Conservation (phyloP, 2,888 invertebrate species). For the Koerneria pararmatus region DNA sequence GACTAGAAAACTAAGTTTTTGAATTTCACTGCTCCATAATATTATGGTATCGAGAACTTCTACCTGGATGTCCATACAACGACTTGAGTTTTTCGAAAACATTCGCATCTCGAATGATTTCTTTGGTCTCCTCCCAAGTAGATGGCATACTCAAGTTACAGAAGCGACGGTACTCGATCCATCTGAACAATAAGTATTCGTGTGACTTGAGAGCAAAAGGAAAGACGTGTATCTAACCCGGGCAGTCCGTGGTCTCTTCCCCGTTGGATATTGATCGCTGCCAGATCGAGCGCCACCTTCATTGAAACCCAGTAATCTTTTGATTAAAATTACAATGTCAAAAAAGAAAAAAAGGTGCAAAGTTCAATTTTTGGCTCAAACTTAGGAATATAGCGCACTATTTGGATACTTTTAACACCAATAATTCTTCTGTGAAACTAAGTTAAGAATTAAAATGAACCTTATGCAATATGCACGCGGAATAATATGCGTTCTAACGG, state of each 20-base stretch:
- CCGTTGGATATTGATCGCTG: slow-evolving; percentile 90
- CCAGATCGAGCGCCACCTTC: slow-evolving; percentile 83
- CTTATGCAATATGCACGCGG: no score
- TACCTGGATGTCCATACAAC: slow-evolving; percentile 80
- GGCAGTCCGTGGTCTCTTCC: slow-evolving; percentile 88
- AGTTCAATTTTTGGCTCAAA: no score
- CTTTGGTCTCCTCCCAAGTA: slow-evolving; percentile 78
- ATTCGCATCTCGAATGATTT: slow-evolving; percentile 71
- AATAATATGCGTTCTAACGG: no score
- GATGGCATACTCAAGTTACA: slow-evolving; percentile 79
- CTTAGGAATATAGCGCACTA: no score
- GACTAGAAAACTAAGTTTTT: no score
- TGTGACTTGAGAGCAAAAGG: no score
- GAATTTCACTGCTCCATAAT: no score
- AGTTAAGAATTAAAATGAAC: no score
- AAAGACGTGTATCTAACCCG: slow-evolving; percentile 28
- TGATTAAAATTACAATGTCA: background rate
- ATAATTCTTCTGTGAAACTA: no score
- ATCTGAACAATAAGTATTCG: slow-evolving; percentile 60
- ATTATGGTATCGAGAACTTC: no score
- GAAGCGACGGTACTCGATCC: slow-evolving; percentile 78
- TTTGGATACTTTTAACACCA: no score
- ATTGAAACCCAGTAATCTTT: slow-evolving; percentile 24
- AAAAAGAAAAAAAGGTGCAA: no score
- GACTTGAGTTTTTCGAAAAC: slow-evolving; percentile 75